Conservation (phyloP, 2,113 vertebrate genomes). For the Xyrauchen texanus region DNA sequence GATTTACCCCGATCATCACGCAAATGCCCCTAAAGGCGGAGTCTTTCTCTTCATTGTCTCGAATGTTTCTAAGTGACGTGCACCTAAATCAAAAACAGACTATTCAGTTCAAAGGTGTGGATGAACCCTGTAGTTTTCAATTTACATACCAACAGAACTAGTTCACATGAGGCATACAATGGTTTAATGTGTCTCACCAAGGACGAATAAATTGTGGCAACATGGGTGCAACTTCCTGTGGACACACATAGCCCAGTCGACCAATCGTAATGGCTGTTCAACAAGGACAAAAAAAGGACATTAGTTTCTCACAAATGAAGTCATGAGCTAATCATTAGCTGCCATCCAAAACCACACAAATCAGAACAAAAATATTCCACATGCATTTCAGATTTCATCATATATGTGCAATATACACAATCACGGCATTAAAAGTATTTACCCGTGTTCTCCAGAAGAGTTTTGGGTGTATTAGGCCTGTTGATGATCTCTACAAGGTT, state of each 20-base stretch:
- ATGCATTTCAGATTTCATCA: conserved; percentile 25
- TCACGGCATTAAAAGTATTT: neutral
- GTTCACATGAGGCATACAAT: neutral
- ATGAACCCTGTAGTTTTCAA: no score
- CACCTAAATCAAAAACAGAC: conserved; percentile 73
- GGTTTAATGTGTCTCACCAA: conserved; percentile 77
- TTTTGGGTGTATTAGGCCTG: conserved; percentile 93
- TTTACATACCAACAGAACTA: no score
- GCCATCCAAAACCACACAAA: neutral
- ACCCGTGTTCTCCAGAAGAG: conserved; percentile 94
- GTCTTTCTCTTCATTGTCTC: conserved; percentile 95
- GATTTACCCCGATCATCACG: conserved; percentile 95
- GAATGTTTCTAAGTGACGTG: conserved; percentile 89
- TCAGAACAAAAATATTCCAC: conserved; percentile 29
- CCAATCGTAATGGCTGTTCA: conserved; percentile 89
- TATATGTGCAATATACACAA: neutral
- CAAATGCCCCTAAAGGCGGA: conserved; percentile 93
- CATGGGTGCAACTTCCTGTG: conserved; percentile 92
- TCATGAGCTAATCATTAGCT: neutral
- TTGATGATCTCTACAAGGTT: conserved; percentile 95
- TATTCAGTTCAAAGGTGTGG: no score
- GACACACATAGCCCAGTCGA: conserved; percentile 92
- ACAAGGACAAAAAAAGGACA: neutral
- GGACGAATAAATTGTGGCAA: conserved; percentile 93
- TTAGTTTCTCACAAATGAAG: neutral